Base-by-base conservation (phyloP, 2,888 invertebrate species). In the Catonia carolina region DNA sequence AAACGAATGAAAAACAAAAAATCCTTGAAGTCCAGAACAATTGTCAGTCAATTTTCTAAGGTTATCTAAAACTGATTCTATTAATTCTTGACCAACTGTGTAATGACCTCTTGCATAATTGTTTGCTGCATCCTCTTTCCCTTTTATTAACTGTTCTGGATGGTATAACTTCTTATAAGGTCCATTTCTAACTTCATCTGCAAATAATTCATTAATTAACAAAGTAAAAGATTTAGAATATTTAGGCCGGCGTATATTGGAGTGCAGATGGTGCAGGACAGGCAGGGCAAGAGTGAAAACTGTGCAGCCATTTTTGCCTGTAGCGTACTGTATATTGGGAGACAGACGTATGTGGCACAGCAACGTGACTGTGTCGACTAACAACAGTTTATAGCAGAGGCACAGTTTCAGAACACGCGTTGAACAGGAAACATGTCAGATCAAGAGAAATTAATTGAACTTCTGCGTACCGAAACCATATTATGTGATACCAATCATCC, bases 81-180 rank as follows among this genome's bases (percentile, higher is more conserved):
- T 59, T 37, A 63, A 60, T 18, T 39, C 42, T 36, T 53, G 55
- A 1, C 89, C 90, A 57, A 90, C 79, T 1, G 84, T 80, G 69
- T 85, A 88, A 65, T 85, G 86, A 3, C 91, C 90, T 23, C 88
- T 77, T 0, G 89, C 88, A 69, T 83, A 91, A 72, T 89, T 90
- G 69, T 87, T 90, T 1, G 89, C 87, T 1, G 89, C 87, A 73
- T 92, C 91, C 52, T 65, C 65, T 45, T 63, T 63, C 15, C 62
- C 63, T 27, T 56, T 61, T n/a, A 65, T 62, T 55, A 65, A 22
- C 36, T 62, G 56, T 23, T 62, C 59, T 23, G 60, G 60, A 31
- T 61, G 53, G 49, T 62, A 64, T 5, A 65, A 55, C 1, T 35
- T 20, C 2, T 56, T 59, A 23, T 61, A 59, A 17, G 53, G 61